Conservation (phyloP, 2,113 vertebrate genomes). For the Bujurquina vittata region DNA sequence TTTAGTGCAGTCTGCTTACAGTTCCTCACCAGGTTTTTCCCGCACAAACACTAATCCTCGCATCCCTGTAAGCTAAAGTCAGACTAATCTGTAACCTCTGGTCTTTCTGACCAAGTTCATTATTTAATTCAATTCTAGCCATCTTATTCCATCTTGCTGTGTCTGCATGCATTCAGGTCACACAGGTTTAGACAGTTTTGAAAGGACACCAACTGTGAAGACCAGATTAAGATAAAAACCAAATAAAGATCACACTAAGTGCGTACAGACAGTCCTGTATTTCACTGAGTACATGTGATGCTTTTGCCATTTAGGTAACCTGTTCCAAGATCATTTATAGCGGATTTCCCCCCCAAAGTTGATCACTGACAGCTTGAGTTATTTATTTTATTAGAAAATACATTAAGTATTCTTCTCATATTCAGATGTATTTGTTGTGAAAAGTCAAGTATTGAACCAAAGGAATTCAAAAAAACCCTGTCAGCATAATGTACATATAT, state of each 20-base stretch:
- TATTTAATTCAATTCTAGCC: background rate
- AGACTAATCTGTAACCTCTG: background rate
- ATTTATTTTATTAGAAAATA: background rate
- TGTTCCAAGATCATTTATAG: background rate
- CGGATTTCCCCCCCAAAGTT: background rate
- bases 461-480: too few species aligned
- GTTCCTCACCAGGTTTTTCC: background rate
- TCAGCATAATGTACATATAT: too few species aligned
- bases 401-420: background rate
- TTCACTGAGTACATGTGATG: background rate
- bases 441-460: too few species aligned
- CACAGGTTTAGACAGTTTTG: background rate
- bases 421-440: background rate
- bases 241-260: background rate
- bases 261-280: background rate
- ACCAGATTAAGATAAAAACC: background rate
- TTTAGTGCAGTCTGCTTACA: background rate
- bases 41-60: background rate
- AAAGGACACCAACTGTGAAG: background rate
- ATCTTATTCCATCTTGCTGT: background rate
- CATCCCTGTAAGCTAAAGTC: background rate
- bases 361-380: background rate
- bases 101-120: background rate
- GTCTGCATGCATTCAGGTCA: background rate
- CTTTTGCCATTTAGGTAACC: background rate